Evolutionary conservation across 2,113 vertebrate genomes (phyloP), one percentile per base, ranked within the genome.

Genomic region (Hirundichthys speculiger): DNA sequence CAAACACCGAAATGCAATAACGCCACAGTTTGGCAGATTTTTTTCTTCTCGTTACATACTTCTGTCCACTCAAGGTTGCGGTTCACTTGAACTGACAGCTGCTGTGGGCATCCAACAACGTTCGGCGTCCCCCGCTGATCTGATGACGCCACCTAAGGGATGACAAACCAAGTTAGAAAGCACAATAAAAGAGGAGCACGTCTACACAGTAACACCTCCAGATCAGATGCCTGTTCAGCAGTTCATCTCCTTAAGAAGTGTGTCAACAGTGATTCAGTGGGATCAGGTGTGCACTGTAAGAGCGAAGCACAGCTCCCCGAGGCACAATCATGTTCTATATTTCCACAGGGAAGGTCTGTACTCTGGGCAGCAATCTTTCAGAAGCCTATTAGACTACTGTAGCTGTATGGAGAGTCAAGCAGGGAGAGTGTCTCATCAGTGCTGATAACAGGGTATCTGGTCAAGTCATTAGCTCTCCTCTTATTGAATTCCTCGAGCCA

Each of bases 371-470:
- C 63, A 75, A 68, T 86, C 86, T 79, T 72, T 82, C 79, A 55
- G 65, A 82, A 67, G 75, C 86, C 89, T 76, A 89, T 91, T 89
- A 92, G 81, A 85, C 83, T 58, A 73, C 81, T 87, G 88, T 74
- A 76, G 83, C 84, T 74, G 87, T 82, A 86, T 76, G 78, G 82
- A 82, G 92, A 88, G 90, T 82, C 76, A 86, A 83, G 86, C 84
- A 69, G 80, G 77, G 88, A 86, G 85, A 73, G 87, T 81, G 85
- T 88, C 89, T 92, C 88, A 90, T 89, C 83, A 88, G 85, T 64
- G 84, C 90, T 87, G 88, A 91, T 92, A 92, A 91, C 90, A 89
- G 85, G 85, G 81, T 89, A 92, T 88, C 88, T 91, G 90, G 86
- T 92, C 89, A 88, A 89, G 91, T 92, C 91, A 93, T 94, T 93